phyloP scores from a whole-genome alignment of 2,113 vertebrate species.

The Cyprichromis sp. region DNA sequence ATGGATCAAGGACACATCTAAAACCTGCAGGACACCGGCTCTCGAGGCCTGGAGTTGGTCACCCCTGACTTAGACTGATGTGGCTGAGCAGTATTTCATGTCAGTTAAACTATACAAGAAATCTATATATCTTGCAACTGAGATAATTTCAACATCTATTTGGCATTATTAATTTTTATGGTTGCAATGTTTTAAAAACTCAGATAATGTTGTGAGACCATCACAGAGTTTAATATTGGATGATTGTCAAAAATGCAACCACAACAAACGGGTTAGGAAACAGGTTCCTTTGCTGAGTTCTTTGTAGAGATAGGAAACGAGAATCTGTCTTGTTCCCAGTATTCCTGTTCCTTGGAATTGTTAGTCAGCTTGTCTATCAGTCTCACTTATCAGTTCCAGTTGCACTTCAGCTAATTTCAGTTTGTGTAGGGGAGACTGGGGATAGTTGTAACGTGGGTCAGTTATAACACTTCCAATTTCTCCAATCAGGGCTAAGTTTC shows the following conservation, averaged over 20 bases:
- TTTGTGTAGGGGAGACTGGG: background rate
- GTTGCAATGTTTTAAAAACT: background rate
- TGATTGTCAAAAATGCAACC: background rate
- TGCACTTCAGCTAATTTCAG: background rate
- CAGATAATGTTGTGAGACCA: background rate
- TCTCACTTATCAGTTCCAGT: background rate
- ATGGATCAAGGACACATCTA: rapidly evolving
- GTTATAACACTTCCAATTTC: no score
- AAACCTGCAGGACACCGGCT: background rate
- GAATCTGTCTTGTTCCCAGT: background rate
- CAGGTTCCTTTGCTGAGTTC: background rate
- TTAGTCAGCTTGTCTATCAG: background rate
- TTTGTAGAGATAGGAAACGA: background rate
- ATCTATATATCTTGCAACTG: background rate
- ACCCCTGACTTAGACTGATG: background rate
- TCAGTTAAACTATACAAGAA: background rate
- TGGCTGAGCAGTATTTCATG: background rate
- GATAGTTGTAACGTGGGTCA: no score
- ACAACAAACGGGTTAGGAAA: background rate
- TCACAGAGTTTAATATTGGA: rapidly evolving
- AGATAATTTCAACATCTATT: rapidly evolving
- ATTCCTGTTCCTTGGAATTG: background rate
- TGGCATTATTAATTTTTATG: background rate
- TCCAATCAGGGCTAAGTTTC: no score
- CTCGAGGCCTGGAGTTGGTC: background rate